These are phyloP conservation scores for Oreohelix idahoensis DNA, from an alignment of 1,140 invertebrate genomes.

Conservation along the genomic window DNA sequence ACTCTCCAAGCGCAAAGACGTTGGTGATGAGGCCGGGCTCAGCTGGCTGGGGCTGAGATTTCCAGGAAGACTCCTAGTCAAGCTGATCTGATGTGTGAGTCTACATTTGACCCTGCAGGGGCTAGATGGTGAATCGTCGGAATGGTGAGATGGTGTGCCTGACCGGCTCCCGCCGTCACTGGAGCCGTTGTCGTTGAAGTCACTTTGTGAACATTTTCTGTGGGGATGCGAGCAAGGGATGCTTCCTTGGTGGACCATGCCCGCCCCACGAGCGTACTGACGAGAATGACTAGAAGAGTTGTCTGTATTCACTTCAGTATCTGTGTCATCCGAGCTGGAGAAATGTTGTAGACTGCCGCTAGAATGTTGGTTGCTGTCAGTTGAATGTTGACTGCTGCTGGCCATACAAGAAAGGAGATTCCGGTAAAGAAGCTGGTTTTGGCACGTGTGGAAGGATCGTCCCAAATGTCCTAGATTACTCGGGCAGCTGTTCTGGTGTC, in stretches of 20 bases:
- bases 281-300: neutral
- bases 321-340: constrained; percentile 8
- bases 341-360: neutral
- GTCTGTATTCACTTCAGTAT: constrained; percentile 8
- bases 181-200: neutral
- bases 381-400: neutral
- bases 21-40: constrained; percentile 16
- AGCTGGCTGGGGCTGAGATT: constrained; percentile 7
- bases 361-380: constrained; percentile 13
- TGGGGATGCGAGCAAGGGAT: constrained; percentile 11
- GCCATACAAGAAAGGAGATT: neutral
- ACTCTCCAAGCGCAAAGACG: neutral
- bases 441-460: neutral
- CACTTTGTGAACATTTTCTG: neutral
- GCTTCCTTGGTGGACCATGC: constrained; percentile 31
- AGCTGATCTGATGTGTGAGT: constrained; percentile 1
- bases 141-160: neutral
- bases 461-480: neutral
- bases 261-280: neutral
- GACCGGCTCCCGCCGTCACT: neutral
- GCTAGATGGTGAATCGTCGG: constrained; percentile 6
- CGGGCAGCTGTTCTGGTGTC: constrained; percentile 28
- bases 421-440: neutral
- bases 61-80: neutral
- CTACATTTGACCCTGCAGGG: neutral